phyloP scores from a whole-genome alignment of 23 tunicate species.

The Trididemnum nubilum region DNA sequence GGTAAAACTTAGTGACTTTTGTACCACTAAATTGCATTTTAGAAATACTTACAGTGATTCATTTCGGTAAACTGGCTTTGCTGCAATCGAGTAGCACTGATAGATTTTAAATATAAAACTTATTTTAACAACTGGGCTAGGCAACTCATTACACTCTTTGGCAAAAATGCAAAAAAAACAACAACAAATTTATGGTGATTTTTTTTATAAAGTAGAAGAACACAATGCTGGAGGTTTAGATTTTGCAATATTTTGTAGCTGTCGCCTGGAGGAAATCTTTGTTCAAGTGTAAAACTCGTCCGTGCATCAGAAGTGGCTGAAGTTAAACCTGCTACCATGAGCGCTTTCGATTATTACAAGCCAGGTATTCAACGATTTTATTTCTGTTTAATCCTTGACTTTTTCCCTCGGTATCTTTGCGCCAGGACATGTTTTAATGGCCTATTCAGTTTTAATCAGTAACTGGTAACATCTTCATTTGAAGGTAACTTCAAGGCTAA shows the following conservation, averaged over 20 bases:
- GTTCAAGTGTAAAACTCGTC: slow-evolving; percentile 9
- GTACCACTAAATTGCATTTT: background rate
- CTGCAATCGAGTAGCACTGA: too few species aligned
- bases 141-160: too few species aligned
- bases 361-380: slow-evolving; percentile 53
- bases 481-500: too few species aligned
- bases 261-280: slow-evolving; percentile 9
- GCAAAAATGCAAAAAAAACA: too few species aligned
- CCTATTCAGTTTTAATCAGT: background rate
- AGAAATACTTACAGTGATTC: background rate
- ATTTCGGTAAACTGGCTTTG: background rate
- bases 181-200: too few species aligned
- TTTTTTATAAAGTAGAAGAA: too few species aligned
- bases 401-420: background rate
- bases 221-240: too few species aligned
- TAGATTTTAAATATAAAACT: too few species aligned
- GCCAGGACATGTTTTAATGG: background rate
- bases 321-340: slow-evolving; percentile 24
- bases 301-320: slow-evolving; percentile 34
- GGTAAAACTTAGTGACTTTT: background rate
- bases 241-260: slow-evolving; percentile 14
- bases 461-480: background rate
- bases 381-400: background rate
- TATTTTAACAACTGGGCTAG: too few species aligned
- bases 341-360: slow-evolving; percentile 50